Percentiles rank a stretch among this genome's conserved stretches.
Evolutionary conservation across 2,113 vertebrate genomes (phyloP).

Genomic region (Notechis scutatus): DNA sequence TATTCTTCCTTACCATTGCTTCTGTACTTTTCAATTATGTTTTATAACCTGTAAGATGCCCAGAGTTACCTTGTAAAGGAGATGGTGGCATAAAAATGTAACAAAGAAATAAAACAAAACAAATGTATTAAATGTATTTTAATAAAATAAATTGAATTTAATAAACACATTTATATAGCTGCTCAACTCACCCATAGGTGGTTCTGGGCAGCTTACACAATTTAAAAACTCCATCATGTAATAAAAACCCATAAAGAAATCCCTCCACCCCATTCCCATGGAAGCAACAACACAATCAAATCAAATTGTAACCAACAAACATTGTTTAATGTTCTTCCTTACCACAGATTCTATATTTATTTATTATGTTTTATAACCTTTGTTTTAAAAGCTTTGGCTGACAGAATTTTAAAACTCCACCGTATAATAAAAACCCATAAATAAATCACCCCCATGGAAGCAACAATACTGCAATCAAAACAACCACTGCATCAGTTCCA

Average conservation of each 20-base stretch:
- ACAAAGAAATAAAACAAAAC: background rate
- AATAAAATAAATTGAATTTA: background rate
- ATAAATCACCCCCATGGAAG: background rate
- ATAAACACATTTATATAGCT: background rate
- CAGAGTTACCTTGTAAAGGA: background rate
- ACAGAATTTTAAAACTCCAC: too few relatives aligned
- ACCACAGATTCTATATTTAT: background rate
- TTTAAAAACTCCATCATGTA: background rate
- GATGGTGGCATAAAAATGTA: background rate
- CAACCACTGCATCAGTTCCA: background rate
- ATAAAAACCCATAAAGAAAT: background rate
- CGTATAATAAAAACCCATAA: too few relatives aligned
- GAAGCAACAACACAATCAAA: background rate
- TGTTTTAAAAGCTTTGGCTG: background rate
- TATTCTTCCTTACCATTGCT: constrained; percentile 6
- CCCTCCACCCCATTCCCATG: background rate
- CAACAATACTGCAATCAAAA: background rate
- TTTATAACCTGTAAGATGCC: background rate
- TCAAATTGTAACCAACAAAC: background rate
- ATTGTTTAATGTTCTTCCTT: background rate
- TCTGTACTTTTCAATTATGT: background rate
- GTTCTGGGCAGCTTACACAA: background rate
- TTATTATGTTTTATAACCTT: background rate
- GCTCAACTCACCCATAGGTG: background rate
- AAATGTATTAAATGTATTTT: too few relatives aligned